Percentiles rank a stretch among this genome's conserved stretches.
These are phyloP conservation scores for Mesocricetus auratus DNA, from an alignment of 2,113 vertebrate species.

Conservation along the genomic window DNA sequence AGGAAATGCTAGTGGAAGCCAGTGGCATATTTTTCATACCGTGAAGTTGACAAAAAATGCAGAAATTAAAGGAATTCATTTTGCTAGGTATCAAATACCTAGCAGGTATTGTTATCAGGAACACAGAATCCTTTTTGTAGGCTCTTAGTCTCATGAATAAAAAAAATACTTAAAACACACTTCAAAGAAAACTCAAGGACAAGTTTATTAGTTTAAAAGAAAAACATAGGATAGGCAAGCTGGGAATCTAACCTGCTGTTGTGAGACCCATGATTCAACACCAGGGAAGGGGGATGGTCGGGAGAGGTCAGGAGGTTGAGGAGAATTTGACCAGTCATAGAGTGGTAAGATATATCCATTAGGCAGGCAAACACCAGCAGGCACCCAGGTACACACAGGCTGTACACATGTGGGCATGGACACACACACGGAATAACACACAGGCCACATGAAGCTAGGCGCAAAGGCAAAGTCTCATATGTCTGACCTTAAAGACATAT, in stretches of 20 bases:
- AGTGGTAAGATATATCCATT: not conserved
- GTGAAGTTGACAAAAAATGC: not conserved
- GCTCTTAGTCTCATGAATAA: not conserved
- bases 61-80: not conserved
- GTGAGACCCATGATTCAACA: not conserved
- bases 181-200: not conserved
- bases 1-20: not conserved
- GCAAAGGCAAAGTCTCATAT: not conserved
- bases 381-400: not conserved
- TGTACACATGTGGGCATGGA: not conserved
- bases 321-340: not conserved
- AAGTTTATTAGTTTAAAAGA: not conserved
- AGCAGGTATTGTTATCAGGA: not conserved
- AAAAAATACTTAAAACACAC: not conserved
- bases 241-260: not conserved
- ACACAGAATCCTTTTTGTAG: not conserved
- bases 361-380: not conserved
- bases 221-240: not conserved
- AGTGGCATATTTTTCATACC: not conserved
- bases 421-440: not conserved
- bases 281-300: not conserved
- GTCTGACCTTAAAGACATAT: not conserved
- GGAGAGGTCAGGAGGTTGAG: not conserved
- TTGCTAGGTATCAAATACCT: not conserved
- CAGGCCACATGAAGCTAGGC: not conserved